A percentile compares a stretch with the other conserved stretches of the same genome.
phyloP scores from a whole-genome alignment of 2,888 invertebrate species.

The Tuta absoluta region DNA sequence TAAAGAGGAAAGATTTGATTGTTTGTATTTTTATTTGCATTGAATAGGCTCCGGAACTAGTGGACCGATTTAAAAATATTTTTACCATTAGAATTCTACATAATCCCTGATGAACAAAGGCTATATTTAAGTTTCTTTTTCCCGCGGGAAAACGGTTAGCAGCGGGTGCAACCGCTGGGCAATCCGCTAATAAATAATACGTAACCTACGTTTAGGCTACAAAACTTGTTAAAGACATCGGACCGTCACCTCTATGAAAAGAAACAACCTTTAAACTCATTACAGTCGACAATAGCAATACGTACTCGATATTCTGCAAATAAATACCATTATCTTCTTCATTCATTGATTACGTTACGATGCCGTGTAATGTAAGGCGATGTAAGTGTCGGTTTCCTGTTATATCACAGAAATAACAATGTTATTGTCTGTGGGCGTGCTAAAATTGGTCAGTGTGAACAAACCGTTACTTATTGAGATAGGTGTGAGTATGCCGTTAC shows the following conservation, averaged over 20 bases:
- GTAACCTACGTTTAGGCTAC: too few species aligned
- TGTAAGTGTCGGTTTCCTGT: conserved; percentile 45
- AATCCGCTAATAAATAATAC: too few species aligned
- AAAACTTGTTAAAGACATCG: too few species aligned
- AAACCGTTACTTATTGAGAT: conserved; percentile 37
- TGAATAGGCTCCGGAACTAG: too few species aligned
- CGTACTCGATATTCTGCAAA: neutral
- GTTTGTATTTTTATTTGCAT: too few species aligned
- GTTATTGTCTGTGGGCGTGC: conserved; percentile 36
- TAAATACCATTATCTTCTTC: neutral
- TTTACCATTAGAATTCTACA: too few species aligned
- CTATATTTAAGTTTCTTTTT: too few species aligned
- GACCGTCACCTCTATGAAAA: neutral
- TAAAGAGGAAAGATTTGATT: too few species aligned
- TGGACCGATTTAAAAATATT: too few species aligned
- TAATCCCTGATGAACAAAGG: too few species aligned
- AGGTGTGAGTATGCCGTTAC: neutral
- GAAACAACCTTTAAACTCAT: neutral
- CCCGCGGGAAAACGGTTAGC: too few species aligned
- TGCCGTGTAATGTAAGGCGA: conserved; percentile 30
- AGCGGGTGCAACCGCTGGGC: too few species aligned
- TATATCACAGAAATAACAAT: conserved; percentile 35
- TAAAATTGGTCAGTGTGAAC: conserved; percentile 41
- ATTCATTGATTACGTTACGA: conserved; percentile 38
- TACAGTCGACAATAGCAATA: neutral